phyloP scores from a whole-genome alignment of 2,113 vertebrate species.

The Meriones unguiculatus region DNA sequence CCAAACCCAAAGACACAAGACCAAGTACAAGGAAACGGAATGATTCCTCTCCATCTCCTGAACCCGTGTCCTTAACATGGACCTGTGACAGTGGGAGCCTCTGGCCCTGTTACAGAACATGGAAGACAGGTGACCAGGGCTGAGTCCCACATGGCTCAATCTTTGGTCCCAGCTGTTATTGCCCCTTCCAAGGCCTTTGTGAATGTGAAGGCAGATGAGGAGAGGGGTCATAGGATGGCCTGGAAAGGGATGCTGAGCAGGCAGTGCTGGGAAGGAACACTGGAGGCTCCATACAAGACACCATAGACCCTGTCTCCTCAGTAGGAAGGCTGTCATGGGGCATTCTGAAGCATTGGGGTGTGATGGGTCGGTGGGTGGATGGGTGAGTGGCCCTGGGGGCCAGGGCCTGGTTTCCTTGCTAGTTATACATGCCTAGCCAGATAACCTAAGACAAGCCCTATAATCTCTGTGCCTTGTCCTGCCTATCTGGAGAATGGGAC shows the following conservation, averaged over 20 bases:
- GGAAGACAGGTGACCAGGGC: too few species aligned
- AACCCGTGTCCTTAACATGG: too few species aligned
- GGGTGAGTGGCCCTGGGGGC: background rate
- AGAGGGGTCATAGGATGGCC: background rate
- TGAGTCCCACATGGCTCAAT: too few species aligned
- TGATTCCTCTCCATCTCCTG: background rate
- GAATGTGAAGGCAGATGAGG: background rate
- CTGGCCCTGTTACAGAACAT: too few species aligned
- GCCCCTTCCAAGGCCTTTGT: background rate
- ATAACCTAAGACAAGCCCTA: background rate
- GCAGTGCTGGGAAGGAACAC: too few species aligned
- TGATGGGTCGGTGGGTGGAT: too few species aligned
- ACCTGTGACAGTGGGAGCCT: rapidly evolving
- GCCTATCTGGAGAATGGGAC: background rate
- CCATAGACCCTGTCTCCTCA: background rate
- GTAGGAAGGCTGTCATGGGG: rapidly evolving
- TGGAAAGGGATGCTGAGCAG: rapidly evolving
- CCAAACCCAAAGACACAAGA: background rate
- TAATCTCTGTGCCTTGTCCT: background rate
- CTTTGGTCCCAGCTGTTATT: rapidly evolving
- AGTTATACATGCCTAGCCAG: background rate
- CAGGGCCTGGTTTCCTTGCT: background rate
- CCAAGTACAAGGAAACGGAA: background rate
- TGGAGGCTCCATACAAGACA: background rate
- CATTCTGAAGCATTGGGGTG: background rate